Percentiles rank a stretch among this genome's conserved stretches.
Evolutionary conservation across 2,797 vertebrate species (phyloP).

Genomic region (Periophthalmus magnuspinnatus): DNA sequence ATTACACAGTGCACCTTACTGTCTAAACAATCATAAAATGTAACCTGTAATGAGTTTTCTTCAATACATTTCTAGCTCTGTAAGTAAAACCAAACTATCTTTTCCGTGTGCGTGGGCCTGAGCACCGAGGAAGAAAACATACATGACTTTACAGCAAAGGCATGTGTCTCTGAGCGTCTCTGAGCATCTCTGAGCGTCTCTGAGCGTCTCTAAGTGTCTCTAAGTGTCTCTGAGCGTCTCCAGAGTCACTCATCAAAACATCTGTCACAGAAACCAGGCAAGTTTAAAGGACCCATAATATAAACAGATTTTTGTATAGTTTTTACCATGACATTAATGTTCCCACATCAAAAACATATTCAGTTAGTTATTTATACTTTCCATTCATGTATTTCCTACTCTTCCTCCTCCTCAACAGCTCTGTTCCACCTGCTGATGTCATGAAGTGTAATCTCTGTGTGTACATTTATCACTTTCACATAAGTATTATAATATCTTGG

Average conservation of each 20-base stretch:
- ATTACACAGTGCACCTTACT: too few relatives aligned
- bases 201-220: background rate
- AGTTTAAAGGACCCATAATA: background rate
- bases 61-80: background rate
- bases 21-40: too few relatives aligned
- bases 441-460: too few relatives aligned
- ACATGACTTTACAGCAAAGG: constrained; percentile 27
- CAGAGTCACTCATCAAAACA: constrained; percentile 26
- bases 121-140: constrained; percentile 11
- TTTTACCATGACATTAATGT: too few relatives aligned
- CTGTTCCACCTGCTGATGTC: too few relatives aligned
- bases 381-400: too few relatives aligned
- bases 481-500: too few relatives aligned
- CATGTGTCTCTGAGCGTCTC: constrained; percentile 15
- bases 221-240: background rate
- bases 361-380: too few relatives aligned
- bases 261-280: constrained; percentile 29
- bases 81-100: background rate
- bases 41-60: too few relatives aligned
- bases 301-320: background rate
- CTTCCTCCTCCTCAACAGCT: too few relatives aligned
- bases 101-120: constrained; percentile 13
- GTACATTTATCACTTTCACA: too few relatives aligned
- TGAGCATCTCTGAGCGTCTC: background rate
- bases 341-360: too few relatives aligned